Percentiles rank a stretch among this genome's conserved stretches.
These are phyloP conservation scores for Stomorhina lunata DNA, from an alignment of 2,888 invertebrate genomes.

Conservation along the genomic window DNA sequence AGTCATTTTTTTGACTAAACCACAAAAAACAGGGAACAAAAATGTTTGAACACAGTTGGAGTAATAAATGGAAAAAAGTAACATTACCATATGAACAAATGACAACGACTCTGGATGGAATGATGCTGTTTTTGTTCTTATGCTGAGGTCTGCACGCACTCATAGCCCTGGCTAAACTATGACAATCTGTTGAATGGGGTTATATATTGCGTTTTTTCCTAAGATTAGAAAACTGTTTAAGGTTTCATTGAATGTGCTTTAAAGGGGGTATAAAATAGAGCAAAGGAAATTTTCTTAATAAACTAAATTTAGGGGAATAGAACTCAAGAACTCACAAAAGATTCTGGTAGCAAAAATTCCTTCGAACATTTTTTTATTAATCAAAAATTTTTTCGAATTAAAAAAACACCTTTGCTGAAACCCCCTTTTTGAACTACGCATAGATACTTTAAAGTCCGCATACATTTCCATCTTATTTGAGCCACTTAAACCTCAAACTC, in stretches of 20 bases:
- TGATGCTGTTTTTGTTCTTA: background rate
- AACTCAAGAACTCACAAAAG: no score
- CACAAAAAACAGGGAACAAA: conserved; percentile 1
- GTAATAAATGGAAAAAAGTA: background rate
- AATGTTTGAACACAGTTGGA: conserved; percentile 1
- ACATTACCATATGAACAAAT: conserved; percentile 52
- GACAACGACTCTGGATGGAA: no score
- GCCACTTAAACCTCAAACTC: background rate
- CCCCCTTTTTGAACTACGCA: conserved; percentile 16
- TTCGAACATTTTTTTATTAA: no score
- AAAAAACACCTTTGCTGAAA: background rate
- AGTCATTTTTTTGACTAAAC: conserved; percentile 28
- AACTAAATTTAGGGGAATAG: no score
- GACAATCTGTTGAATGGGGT: background rate
- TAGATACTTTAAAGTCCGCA: background rate
- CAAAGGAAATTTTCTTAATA: background rate
- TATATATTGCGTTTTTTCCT: conserved; percentile 7
- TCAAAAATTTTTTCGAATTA: no score
- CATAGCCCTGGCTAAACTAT: background rate
- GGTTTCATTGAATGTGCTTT: background rate
- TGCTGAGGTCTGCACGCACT: background rate
- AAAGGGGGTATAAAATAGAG: background rate
- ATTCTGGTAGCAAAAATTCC: no score
- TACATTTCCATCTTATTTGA: background rate
- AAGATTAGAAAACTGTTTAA: background rate